phyloP scores from a whole-genome alignment of 2,888 invertebrate genomes.

The Aspidiotus rigidus region DNA sequence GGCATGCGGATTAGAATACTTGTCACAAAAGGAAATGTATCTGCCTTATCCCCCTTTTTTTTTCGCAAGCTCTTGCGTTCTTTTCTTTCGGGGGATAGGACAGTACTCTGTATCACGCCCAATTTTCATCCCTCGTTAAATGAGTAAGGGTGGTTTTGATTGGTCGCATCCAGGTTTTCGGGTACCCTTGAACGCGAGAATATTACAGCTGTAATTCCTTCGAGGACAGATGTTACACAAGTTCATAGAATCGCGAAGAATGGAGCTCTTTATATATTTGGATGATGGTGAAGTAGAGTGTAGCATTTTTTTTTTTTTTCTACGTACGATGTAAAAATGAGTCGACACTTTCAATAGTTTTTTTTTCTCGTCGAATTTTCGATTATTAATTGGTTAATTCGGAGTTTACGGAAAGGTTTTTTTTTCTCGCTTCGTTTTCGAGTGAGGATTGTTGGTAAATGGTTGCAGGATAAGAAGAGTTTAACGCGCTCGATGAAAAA shows the following conservation, averaged over 20 bases:
- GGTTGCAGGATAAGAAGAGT: neutral
- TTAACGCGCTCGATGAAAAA: neutral
- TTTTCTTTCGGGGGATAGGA: constrained; percentile 17
- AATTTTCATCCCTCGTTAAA: constrained; percentile 33
- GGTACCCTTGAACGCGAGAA: constrained; percentile 18
- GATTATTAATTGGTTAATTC: neutral
- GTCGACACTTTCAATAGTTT: constrained; percentile 11
- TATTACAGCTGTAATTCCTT: constrained; percentile 33
- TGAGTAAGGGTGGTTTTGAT: constrained; percentile 26
- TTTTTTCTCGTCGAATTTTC: neutral
- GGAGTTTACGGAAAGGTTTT: neutral
- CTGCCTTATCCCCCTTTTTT: constrained; percentile 18
- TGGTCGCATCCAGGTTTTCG: constrained; percentile 15
- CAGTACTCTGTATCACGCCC: constrained; percentile 28
- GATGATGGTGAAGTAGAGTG: too few relatives aligned
- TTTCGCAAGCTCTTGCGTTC: constrained; percentile 8
- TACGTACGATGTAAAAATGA: constrained; percentile 12
- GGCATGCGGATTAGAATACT: constrained; percentile 30
- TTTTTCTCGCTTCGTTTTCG: too few relatives aligned
- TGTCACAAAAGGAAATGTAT: constrained; percentile 24
- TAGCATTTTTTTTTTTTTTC: neutral
- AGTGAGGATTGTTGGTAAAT: too few relatives aligned
- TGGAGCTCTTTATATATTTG: constrained; percentile 10
- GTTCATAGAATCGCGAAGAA: constrained; percentile 15
- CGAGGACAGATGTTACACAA: constrained; percentile 30